Base-by-base conservation (phyloP, 2,888 invertebrate genomes). In the Eurytoma californica region DNA sequence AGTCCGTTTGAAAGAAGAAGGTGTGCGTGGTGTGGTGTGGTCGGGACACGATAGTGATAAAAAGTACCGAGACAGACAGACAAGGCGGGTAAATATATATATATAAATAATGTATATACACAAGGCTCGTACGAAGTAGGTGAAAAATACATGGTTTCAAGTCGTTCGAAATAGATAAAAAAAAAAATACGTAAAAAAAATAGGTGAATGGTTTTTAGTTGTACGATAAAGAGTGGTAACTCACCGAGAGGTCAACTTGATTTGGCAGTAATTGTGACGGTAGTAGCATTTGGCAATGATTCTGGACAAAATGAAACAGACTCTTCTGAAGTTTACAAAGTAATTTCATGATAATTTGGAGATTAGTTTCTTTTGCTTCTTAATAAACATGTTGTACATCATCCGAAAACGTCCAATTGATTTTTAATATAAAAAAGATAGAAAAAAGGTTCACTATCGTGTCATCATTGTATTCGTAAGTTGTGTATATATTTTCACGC, bases 281-380 rank as follows among this genome's bases (percentile, higher is more conserved):
- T 60, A 79, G 81, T 81, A 77, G 74, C 79, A 81, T 81, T 81
- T 81, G 81, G 79, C 79, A 81, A 81, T 81, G 81, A 81, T 81
- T 81, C 81, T 81, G 57, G 66, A 81, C 79, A 81, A 63, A 81
- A 72, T 73, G 79, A 81, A 81, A 81, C 72, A 66, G 60, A 79
- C 61, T 70, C 66, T 70, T 77, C 81, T 77, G 58, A 81, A 76
- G 76, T 79, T 76, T 76, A 30, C 58, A 58, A 63, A 77, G 28
- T 57, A 67, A 78, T 69, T 80, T 53, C 61, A 78, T 68, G 61
- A 67, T 39, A 39, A 39, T 39, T 39, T 39, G 39, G 77, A 66
- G 63, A 70, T 72, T 72, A 63, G 49, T 72, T 66, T 57, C 57
- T 72, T 55, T 14, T 81, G 73, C 72, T 79, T 81, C 77, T 77